phyloP scores from a whole-genome alignment of 37 sponge, comb jelly and placozoan genomes.

The Cliona cf. orientalis region DNA sequence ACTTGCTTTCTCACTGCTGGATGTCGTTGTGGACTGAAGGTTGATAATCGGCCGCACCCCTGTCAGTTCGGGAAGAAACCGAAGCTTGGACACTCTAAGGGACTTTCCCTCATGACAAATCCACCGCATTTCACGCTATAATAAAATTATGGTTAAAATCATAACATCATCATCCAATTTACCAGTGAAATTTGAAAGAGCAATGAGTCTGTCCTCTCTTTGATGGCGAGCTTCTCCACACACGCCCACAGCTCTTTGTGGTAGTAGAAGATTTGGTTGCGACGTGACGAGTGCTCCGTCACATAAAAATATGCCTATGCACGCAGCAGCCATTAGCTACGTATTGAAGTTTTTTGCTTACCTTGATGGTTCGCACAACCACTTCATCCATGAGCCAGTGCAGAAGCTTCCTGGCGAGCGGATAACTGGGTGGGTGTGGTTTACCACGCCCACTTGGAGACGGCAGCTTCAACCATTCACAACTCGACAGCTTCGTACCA shows the following conservation, averaged over 20 bases:
- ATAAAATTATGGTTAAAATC: too few species aligned
- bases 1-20: background rate
- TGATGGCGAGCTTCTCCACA: slow-evolving; percentile 27
- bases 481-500: slow-evolving; percentile 27
- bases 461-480: slow-evolving; percentile 46
- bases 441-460: background rate
- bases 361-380: slow-evolving; percentile 33
- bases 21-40: background rate
- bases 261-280: slow-evolving; percentile 68
- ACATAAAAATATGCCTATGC: slow-evolving; percentile 57
- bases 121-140: slow-evolving; percentile 38
- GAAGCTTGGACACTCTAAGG: slow-evolving; percentile 58
- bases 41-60: slow-evolving; percentile 66
- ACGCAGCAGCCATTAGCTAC: background rate
- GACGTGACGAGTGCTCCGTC: slow-evolving; percentile 41
- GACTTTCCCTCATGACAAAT: slow-evolving; percentile 15
- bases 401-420: background rate
- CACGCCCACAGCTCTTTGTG: slow-evolving; percentile 58
- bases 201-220: too few species aligned
- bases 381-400: slow-evolving; percentile 39
- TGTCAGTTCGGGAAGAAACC: slow-evolving; percentile 47
- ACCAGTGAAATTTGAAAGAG: too few species aligned
- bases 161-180: too few species aligned
- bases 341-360: background rate
- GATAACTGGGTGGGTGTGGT: slow-evolving; percentile 16